Base-by-base conservation (phyloP, 23 tunicate species). In the Styela clava region DNA sequence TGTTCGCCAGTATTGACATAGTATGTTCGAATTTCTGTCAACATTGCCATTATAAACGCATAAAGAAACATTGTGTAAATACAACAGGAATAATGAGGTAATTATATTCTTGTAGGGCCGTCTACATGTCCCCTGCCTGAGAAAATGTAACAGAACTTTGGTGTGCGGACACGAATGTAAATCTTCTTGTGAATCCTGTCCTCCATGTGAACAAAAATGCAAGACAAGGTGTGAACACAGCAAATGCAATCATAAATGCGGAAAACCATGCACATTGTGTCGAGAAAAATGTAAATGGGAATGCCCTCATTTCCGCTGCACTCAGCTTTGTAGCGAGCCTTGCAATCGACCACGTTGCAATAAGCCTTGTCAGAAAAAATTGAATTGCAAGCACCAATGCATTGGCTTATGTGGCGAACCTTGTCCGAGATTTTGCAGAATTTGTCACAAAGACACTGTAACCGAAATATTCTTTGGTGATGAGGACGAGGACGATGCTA, bases 331-430 rank as follows among this genome's bases (percentile, higher is more conserved):
- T 73, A 80, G 87, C 64, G 97, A 91, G 67, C 90, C 97, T 33
- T 91, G 97, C 70, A 73, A 86, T 73, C 81, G 87, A 34, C 82
- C 85, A 24, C 90, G 84, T 16, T 85, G 90, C 78, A 86, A 85
- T 78, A 33, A 71, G 65, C 97, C 97, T 0, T 91, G 97, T 44
- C 22, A 51, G 35, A 77, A 90, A 86, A 56, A 33, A 33, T 33
- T 74, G 52, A 61, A 78, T 35, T 91, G 97, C 37, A 74, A 68
- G 34, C 97, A 91, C 65, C 84, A 63, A 21, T 91, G 97, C 69
- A 91, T 91, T 77, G 97, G 97, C 3, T 64, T 91, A 2, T 91
- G 97, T 78, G 97, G 97, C 2, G 97, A 91, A 67, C 90, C 90
- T 22, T 91, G 97, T 71, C 97, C 97, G 31, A 91, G 51, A 44